Evolutionary conservation across 2,797 vertebrate species (phyloP), one percentile per base, ranked within the genome.

Genomic region (Urocyon cinereoargenteus): DNA sequence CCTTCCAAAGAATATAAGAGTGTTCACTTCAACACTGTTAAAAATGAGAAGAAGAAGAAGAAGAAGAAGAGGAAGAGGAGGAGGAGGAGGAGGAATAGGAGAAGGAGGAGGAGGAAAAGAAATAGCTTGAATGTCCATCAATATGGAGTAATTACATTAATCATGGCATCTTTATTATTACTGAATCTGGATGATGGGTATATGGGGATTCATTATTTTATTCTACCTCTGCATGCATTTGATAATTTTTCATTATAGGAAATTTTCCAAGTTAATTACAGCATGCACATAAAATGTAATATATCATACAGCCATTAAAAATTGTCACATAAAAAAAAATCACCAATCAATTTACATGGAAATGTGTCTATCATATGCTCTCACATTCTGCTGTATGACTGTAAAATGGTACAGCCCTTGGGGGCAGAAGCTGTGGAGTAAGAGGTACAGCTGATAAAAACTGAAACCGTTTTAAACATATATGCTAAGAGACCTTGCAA

Each of bases 201-300:
- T 3, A 36, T 19, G 18, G 14, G 22, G 45, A 85, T 57, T 94
- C 53, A 81, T 28, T 85, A 40, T 14, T 64, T 84, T 28, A 36
- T 82, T 88, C 82, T 92, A 85, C 16, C 84, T 61, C 59, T 57
- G 21, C 49, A 31, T 36, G 6, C 28, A 36, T 73, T 36, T 87
- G 70, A 73, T 90, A 34, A 75, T 81, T 87, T 87, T 70, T 85
- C 86, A 91, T 26, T 64, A 16, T 77, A 82, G 86, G 45, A 96
- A 87, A 59, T 53, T 68, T 62, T 87, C 51, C 14, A 26, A 75
- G 77, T 55, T 94, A 49, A 79, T 55, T 68, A 75, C 36, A 62
- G 70, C 28, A 55, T n/a, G 78, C 12, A 66, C 40, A 61, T 36
- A 66, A 34, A 88, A 51, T 36, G 14, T 64, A 92, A 61, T 24